Conservation (phyloP, 2,797 vertebrate genomes). For the Buphagus erythrorhynchus region DNA sequence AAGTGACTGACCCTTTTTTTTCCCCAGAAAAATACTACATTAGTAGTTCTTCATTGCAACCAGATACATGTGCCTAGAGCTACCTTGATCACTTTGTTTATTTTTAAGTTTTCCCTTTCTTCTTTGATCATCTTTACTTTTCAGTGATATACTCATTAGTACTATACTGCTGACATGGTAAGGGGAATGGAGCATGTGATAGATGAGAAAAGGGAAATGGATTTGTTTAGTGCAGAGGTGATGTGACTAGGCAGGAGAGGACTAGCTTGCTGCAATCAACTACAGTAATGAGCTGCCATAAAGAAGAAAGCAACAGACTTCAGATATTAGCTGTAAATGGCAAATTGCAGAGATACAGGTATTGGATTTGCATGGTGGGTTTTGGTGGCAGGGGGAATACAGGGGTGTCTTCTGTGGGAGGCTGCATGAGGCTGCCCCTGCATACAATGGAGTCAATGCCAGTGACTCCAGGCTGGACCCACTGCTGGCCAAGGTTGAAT, state of each 20-base stretch:
- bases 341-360: not conserved
- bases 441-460: not conserved
- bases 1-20: not conserved
- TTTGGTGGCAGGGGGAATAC: not conserved
- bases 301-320: not conserved
- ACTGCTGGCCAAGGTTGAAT: rapidly evolving
- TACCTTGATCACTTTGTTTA: not conserved
- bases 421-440: not conserved
- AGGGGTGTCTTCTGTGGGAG: not conserved
- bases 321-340: not conserved
- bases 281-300: not conserved
- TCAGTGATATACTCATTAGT: not conserved
- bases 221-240: not conserved
- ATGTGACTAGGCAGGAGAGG: not conserved
- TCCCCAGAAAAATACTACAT: not conserved
- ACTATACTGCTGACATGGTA: not conserved
- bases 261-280: rapidly evolving
- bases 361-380: not conserved
- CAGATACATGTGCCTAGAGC: not conserved
- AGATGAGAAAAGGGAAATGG: not conserved
- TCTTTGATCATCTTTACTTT: not conserved
- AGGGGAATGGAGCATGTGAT: not conserved
- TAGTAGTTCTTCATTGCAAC: not conserved
- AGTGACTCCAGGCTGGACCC: not conserved
- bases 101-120: not conserved